phyloP scores from a whole-genome alignment of 2,797 vertebrate genomes.

The Xenentodon cancila region DNA sequence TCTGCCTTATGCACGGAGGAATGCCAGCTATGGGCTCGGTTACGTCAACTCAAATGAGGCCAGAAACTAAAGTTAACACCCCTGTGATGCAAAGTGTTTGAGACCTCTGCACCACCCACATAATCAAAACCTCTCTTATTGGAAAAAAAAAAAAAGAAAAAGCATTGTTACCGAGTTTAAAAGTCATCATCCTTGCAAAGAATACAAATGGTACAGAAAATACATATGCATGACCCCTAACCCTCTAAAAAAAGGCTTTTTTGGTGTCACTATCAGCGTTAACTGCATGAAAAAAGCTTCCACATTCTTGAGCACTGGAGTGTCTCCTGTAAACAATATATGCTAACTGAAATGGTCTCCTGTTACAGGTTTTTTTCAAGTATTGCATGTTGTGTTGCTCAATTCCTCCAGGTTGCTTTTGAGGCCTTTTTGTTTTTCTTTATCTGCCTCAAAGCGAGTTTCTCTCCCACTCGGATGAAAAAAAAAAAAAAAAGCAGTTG shows the following conservation, averaged over 20 bases:
- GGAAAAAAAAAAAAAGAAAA: too few relatives aligned
- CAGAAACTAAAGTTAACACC: neutral
- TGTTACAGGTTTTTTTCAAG: slow-evolving; percentile 55
- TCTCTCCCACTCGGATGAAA: slow-evolving; percentile 20
- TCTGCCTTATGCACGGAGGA: slow-evolving; percentile 33
- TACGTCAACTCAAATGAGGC: neutral
- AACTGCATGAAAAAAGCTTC: slow-evolving; percentile 8
- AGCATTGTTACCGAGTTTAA: too few relatives aligned
- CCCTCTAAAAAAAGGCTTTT: too few relatives aligned
- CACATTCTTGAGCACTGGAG: slow-evolving; percentile 23
- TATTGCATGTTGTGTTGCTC: slow-evolving; percentile 38
- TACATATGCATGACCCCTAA: too few relatives aligned
- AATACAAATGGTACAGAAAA: too few relatives aligned
- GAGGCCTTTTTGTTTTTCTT: slow-evolving; percentile 19
- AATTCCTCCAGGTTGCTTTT: slow-evolving; percentile 25
- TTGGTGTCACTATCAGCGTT: too few relatives aligned
- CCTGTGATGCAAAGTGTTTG: too few relatives aligned
- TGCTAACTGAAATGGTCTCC: slow-evolving; percentile 54
- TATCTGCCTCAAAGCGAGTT: slow-evolving; percentile 43
- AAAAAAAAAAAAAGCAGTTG: slow-evolving; percentile 40
- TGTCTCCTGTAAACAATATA: slow-evolving; percentile 49
- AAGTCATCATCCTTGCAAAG: too few relatives aligned
- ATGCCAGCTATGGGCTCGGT: slow-evolving; percentile 21
- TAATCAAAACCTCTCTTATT: too few relatives aligned
- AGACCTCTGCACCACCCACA: too few relatives aligned